Base-by-base conservation (phyloP, 2,888 invertebrate species). In the Zygothrica quintamaculata region DNA sequence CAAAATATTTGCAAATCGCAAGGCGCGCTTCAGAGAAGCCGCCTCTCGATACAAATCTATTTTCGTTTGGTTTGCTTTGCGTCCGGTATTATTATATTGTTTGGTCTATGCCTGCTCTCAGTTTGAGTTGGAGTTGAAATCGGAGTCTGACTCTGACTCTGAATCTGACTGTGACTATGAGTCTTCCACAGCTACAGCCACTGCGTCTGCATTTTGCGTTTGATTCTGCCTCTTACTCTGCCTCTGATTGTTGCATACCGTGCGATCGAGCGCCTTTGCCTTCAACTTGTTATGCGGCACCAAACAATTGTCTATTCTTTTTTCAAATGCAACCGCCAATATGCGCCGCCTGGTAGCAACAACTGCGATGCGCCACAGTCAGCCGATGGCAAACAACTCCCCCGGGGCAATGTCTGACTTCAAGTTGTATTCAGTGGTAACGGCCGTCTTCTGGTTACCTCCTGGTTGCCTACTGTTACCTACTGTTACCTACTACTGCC, bases 1-100 rank as follows among this genome's bases (percentile, higher is more conserved):
- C 89, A 89, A 88, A 88, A 88, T 89, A 88, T 88, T 88, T 88
- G 89, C 88, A 88, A 88, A 88, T 85, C 87, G 84, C 81, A 80
- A 84, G 87, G 87, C 82, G 87, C 79, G 85, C 85, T 84, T 87
- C 87, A 88, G 86, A 85, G 79, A 76, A 87, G 84, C 89, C 89
- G 88, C 89, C 82, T 74, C 69, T 80, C 77, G 88, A 88, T 87
- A 88, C 87, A 88, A 87, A 89, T 88, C 88, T 87, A 87, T 88
- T 88, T 84, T 78, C 84, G 84, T 74, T 74, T 44, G 33, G 61
- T 60, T 66, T 46, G 29, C 5, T 65, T 64, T 48, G 26, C 36
- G n/a, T 13, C 9, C 52, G 48, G 69, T 71, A 55, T 64, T 58
- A 69, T 65, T 69, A 68, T 68, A 68, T 62, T 68, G 69, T 67